Base-by-base conservation (phyloP, 2,888 invertebrate genomes). In the Gisinianus flammeolus region DNA sequence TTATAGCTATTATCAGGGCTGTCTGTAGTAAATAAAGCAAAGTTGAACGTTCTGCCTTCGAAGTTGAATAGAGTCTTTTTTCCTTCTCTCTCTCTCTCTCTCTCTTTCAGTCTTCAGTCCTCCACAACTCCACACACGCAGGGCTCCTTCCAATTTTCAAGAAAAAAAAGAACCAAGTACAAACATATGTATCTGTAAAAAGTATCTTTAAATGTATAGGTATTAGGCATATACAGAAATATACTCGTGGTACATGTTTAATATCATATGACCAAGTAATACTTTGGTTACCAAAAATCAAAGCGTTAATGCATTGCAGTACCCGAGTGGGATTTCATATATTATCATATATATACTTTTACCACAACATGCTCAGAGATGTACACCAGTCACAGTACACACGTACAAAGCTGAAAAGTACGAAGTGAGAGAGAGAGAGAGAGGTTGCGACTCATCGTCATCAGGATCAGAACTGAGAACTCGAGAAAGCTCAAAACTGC, bases 131-230 rank as follows among this genome's bases (percentile, higher is more conserved):
- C 28, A 12, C 62, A 62, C 62, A 62, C 62, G 62, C 62, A 62
- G 62, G 62, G 62, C 62, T 62, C 62, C 62, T 58, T 62, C 62
- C 62, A 62, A 62, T 62, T 62, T 62, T 26, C 26, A 62, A 62
- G 62, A 24, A 24, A 22, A 16, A 54, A 22, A 10, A 62, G 24
- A 62, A 12, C 62, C 26, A 62, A 22, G 26, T 62, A 16, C 26
- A 26, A 28, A 28, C n/a, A 26, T 12, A 26, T 24, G 28, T 6
- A 28, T 5, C 44, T 16, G 44, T 19, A 19, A 44, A 19, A 19
- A 44, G 44, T 44, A 19, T 16, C 19, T n/a, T n/a, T n/a, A n/a
- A n/a, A n/a, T n/a, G n/a, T n/a, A n/a, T n/a, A n/a, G n/a, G n/a
- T n/a, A n/a, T n/a, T n/a, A n/a, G n/a, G n/a, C n/a, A n/a, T n/a